These are phyloP conservation scores for Flabesymbios commensalis DNA, from an alignment of 2,888 invertebrate species.

Conservation along the genomic window DNA sequence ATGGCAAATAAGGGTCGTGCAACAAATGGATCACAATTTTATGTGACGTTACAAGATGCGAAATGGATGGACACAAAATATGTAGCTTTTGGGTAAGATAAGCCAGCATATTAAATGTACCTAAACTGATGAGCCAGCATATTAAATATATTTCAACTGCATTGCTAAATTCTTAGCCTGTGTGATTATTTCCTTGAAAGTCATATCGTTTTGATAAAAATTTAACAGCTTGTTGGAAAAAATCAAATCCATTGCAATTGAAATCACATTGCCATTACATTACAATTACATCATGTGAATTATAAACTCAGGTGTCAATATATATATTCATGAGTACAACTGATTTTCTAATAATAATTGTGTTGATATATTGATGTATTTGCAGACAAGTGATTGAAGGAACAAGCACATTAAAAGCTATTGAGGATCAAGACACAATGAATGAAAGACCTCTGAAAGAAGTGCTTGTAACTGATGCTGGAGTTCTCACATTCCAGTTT, in stretches of 20 bases:
- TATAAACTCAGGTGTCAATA: too few relatives aligned
- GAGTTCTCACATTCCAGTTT: slow-evolving; percentile 41
- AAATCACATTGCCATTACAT: too few relatives aligned
- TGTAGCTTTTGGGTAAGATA: slow-evolving; percentile 72
- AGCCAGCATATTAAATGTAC: not conserved
- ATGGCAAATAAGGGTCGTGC: slow-evolving; percentile 75
- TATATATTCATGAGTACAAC: too few relatives aligned
- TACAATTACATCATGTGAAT: too few relatives aligned
- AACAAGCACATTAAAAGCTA: slow-evolving; percentile 67
- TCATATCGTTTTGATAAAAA: not conserved
- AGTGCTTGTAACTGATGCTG: slow-evolving; percentile 53
- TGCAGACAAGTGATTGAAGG: slow-evolving; percentile 72
- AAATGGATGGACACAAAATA: slow-evolving; percentile 75
- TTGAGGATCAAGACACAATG: slow-evolving; percentile 69
- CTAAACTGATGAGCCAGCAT: too few relatives aligned
- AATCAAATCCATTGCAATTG: not conserved
- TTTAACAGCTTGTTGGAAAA: not conserved
- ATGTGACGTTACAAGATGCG: slow-evolving; percentile 69
- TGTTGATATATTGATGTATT: not conserved
- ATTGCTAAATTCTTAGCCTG: not conserved
- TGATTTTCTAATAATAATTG: too few relatives aligned
- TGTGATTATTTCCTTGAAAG: not conserved
- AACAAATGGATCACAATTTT: slow-evolving; percentile 74
- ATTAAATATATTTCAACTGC: not conserved
- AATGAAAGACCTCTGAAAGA: slow-evolving; percentile 68